Conservation (phyloP, 1,140 invertebrate genomes). For the Microplitis demolitor region DNA sequence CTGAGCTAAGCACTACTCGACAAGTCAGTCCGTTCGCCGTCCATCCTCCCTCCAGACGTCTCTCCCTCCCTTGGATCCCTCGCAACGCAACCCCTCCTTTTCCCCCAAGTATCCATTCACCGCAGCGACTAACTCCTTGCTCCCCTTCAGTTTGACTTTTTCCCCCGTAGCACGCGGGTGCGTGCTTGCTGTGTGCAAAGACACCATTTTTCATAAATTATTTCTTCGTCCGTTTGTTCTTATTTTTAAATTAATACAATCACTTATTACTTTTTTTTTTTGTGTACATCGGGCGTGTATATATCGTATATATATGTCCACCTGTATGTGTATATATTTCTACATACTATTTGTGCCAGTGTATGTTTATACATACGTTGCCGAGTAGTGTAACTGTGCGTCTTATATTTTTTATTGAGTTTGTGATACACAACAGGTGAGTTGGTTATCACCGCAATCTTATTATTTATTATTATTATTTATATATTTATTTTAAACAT, state of each 20-base stretch:
- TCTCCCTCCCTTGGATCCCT: constrained; percentile 23
- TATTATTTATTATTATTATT: not conserved
- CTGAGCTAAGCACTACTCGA: not conserved
- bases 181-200: not conserved
- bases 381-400: not conserved
- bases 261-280: constrained; percentile 3
- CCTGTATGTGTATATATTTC: not conserved
- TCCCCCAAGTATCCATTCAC: constrained; percentile 30
- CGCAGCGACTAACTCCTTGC: constrained; percentile 14
- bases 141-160: constrained; percentile 31
- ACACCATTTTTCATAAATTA: not conserved
- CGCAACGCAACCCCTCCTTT: constrained; percentile 14
- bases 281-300: not conserved
- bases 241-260: not conserved
- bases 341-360: not conserved
- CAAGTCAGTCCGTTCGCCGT: constrained; percentile 23
- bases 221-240: not conserved
- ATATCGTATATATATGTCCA: not conserved
- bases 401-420: not conserved
- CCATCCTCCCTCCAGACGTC: constrained; percentile 24
- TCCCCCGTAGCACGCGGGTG: constrained; percentile 30
- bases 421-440: constrained; percentile 43
- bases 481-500: not conserved
- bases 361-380: not conserved
- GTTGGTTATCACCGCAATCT: constrained; percentile 20